Base-by-base conservation (phyloP, 92 coral and sea anemone genomes). In the Parazoanthus atlanticus region DNA sequence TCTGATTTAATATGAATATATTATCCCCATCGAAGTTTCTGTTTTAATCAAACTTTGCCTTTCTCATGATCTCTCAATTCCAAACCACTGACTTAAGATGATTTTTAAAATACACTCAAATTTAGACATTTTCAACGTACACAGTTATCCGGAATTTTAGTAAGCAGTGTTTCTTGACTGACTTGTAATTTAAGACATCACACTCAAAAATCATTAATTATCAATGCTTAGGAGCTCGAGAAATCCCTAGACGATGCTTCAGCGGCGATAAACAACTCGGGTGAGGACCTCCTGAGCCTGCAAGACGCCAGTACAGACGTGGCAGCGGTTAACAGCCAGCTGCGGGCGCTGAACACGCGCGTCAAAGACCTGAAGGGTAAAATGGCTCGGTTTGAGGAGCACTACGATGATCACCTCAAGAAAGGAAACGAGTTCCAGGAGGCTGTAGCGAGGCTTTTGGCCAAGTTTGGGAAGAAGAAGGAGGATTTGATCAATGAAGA, bases 361-460 rank as follows among this genome's bases (percentile, higher is more conserved):
- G 98, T 97, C 61, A 93, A 93, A 64, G 94, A 91, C 13, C 88
- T 97, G 70, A 92, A 94, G 84, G 94, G 92, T 58, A 94, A 86
- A 80, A 91, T 97, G 80, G 87, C 89, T 23, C 94, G 92, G 36
- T 95, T 93, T 71, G 96, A 94, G 84, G 98, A 95, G 64, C 98
- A 97, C 91, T 95, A 95, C 80, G 93, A 91, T 70, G 97, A 93
- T 11, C 99, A 97, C 92, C 77, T 95, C 80, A 84, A 91, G 89
- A 93, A 95, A 46, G 94, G 96, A 25, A 36, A 65, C 3, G 98
- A 91, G 46, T 95, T 95, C 90, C 96, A 93, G 89, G 91, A 88
- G n/a, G 98, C 99, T 5, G 95, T 97, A 43, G 93, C 93, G 61
- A 89, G 91, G 32, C 92, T 95, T 56, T 92, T 97, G 87, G 96